Base-by-base conservation (phyloP, 2,797 vertebrate species). In the Pseudopleuronectes americanus region DNA sequence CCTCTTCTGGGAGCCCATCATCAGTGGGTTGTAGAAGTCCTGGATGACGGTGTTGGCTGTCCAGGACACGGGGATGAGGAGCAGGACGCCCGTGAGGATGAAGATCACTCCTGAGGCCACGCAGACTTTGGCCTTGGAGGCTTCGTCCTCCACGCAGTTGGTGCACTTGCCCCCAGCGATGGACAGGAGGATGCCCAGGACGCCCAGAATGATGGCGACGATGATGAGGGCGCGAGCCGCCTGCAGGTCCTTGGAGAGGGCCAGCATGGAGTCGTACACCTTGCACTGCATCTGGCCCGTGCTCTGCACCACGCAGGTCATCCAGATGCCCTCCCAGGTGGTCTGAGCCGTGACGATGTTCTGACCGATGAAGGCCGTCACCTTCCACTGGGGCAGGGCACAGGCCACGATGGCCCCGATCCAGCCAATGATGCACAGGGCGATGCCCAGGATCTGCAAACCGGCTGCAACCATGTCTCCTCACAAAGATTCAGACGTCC, bases 281-380 rank as follows among this genome's bases (percentile, higher is more conserved):
- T 97, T 97, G 87, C 97, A 99, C 79, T 97, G 97, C 94, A 97
- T 97, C 94, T 99, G 97, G 3, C 97, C 97, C 0, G 97, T 99
- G 91, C 97, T 99, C 93, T 98, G 97, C 36, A 96, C 93, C 90
- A 98, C 94, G 0, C 97, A 99, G 87, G 0, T 92, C 97, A 98
- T 99, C 97, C 97, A 99, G 74, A 99, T 96, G 33, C 97, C 97
- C 53, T 97, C 94, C 96, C 96, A 98, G 23, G 79, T 91, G 59
- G 87, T 95, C 81, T 98, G 96, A 0, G 97, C 94, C 0, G 95
- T 95, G 78, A 98, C 94, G 1, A 99, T 99, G 90, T 92, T 97
- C 79, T 90, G 88, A 3, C 96, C 96, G 0, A 98, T 48, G 74
- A 97, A 99, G 17, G 97, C 96, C 0, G 96, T 94, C 72, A 97